Evolutionary conservation across 2,888 invertebrate species (phyloP).

Genomic region (Drymonia ruficornis): DNA sequence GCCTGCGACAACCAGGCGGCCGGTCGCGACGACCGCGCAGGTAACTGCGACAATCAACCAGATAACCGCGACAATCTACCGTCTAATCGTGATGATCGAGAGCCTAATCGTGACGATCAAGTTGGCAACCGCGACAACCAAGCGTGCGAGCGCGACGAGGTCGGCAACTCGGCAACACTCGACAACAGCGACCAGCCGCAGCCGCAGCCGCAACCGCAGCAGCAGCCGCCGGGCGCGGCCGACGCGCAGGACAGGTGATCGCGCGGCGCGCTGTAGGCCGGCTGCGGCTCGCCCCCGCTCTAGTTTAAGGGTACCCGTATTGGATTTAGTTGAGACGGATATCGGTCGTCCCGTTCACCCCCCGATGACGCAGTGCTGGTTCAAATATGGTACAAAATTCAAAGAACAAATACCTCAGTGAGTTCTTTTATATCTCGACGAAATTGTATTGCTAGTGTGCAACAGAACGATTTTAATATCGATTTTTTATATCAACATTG

Average conservation of each 20-base stretch:
- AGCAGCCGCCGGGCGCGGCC: neutral
- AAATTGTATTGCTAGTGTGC: too few relatives aligned
- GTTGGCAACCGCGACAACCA: too few relatives aligned
- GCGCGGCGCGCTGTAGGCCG: constrained; percentile 3
- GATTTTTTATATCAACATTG: too few relatives aligned
- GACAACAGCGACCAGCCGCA: neutral
- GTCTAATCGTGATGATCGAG: too few relatives aligned
- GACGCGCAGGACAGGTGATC: constrained; percentile 16
- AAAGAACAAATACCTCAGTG: neutral
- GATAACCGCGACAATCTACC: neutral
- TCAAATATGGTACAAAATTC: neutral
- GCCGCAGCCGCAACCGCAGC: neutral
- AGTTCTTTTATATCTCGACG: neutral
- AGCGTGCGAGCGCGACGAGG: too few relatives aligned
- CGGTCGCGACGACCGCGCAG: too few relatives aligned
- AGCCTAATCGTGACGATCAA: too few relatives aligned
- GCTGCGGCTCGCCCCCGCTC: neutral
- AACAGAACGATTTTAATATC: too few relatives aligned
- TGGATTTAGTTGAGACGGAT: constrained; percentile 2
- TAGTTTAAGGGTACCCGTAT: neutral
- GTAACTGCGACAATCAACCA: too few relatives aligned
- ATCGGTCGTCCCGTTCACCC: neutral
- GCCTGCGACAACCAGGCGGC: too few relatives aligned
- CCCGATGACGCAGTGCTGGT: neutral
- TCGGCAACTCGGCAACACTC: too few relatives aligned